A percentile compares a stretch with the other conserved stretches of the same genome.
Conservation (phyloP, 1,140 invertebrate species). For the Mesaphorura yosii region DNA sequence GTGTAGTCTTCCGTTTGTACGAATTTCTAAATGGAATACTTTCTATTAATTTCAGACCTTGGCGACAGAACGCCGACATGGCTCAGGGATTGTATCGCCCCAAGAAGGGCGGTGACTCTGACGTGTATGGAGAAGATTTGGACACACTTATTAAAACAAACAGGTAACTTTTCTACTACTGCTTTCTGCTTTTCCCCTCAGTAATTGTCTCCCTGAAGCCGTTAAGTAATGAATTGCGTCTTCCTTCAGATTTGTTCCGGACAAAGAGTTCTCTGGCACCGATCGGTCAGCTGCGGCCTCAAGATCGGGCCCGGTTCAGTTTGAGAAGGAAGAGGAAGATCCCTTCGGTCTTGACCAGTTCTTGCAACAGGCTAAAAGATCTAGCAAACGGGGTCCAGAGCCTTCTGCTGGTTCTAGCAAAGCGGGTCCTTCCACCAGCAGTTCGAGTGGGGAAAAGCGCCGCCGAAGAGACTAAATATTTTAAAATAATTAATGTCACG, state of each 20-base stretch:
- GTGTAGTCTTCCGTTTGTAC: no score
- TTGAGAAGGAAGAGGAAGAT: conserved; percentile 87
- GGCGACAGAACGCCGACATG: conserved; percentile 68
- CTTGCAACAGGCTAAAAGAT: conserved; percentile 85
- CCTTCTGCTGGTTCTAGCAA: conserved; percentile 34
- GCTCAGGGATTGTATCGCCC: conserved; percentile 87
- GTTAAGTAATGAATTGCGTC: no score
- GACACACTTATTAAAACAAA: conserved; percentile 74
- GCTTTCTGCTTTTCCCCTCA: neutral
- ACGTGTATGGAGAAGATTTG: conserved; percentile 79
- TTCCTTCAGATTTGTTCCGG: conserved; percentile 72
- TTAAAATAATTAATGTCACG: neutral
- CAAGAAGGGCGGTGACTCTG: conserved; percentile 70
- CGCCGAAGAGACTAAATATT: conserved; percentile 28
- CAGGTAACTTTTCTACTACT: conserved; percentile 41
- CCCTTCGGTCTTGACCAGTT: conserved; percentile 96
- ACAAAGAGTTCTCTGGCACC: conserved; percentile 89
- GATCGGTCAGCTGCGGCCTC: conserved; percentile 49
- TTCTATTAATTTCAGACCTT: conserved; percentile 42
- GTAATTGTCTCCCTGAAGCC: conserved; percentile 7
- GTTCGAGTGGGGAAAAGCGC: conserved; percentile 31
- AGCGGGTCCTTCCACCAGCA: conserved; percentile 24
- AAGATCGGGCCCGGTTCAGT: conserved; percentile 89
- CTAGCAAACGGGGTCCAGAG: conserved; percentile 43
- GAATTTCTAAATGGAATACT: neutral